Evolutionary conservation across 2,113 vertebrate genomes (phyloP).

Genomic region (Sciurus niger): DNA sequence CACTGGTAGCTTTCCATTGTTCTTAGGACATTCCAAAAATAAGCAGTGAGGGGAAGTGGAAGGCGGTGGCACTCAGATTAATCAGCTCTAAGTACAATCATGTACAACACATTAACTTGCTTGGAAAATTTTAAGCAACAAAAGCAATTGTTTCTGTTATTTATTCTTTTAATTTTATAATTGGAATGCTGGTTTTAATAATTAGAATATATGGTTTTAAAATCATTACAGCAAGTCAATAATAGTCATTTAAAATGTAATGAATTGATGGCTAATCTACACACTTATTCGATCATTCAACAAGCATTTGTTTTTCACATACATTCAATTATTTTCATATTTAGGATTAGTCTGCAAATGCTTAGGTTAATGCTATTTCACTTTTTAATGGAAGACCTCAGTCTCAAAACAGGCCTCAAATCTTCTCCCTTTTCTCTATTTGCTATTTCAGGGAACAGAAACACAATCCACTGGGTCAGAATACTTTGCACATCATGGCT

Average conservation of each 20-base stretch:
- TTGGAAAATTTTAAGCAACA: conserved; percentile 56
- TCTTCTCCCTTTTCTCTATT: neutral
- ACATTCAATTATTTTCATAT: conserved; percentile 72
- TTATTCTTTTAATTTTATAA: conserved; percentile 59
- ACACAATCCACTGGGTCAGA: neutral
- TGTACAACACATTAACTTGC: neutral
- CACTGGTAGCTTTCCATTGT: neutral
- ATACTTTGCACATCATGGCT: neutral
- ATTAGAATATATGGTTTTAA: conserved; percentile 58
- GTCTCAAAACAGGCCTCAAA: conserved; percentile 31
- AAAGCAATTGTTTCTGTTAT: conserved; percentile 50
- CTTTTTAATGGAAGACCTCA: conserved; percentile 52
- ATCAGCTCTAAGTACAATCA: conserved; percentile 23
- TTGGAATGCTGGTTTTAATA: conserved; percentile 25
- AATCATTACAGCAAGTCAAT: conserved; percentile 72
- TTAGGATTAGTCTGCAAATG: conserved; percentile 60
- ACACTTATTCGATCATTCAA: conserved; percentile 56
- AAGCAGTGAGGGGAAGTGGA: neutral
- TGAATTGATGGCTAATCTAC: conserved; percentile 67
- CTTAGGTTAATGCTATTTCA: conserved; percentile 61
- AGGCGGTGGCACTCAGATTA: neutral
- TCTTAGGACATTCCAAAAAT: neutral
- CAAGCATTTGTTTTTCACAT: conserved; percentile 59
- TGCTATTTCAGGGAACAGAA: neutral
- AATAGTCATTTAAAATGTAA: conserved; percentile 74